phyloP scores from a whole-genome alignment of 2,888 invertebrate genomes.

The Lasioglossum malachurum region DNA sequence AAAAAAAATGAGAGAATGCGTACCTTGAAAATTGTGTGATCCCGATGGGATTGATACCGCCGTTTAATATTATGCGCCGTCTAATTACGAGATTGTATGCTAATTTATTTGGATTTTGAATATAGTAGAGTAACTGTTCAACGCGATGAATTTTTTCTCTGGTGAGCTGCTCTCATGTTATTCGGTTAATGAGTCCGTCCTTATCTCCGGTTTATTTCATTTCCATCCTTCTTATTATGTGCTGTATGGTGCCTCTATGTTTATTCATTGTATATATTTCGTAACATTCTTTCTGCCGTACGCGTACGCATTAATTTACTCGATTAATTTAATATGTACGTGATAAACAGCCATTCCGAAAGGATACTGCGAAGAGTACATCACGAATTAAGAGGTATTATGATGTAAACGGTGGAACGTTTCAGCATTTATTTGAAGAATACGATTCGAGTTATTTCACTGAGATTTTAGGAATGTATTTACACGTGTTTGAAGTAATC shows the following conservation, averaged over 20 bases:
- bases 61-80: not conserved
- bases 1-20: not conserved
- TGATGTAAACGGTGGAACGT: not conserved
- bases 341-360: not conserved
- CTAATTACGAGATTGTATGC: constrained; percentile 33
- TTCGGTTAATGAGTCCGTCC: constrained; percentile 5
- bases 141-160: constrained; percentile 15
- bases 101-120: constrained; percentile 19
- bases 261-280: constrained; percentile 17
- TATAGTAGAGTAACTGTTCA: constrained; percentile 20
- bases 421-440: not conserved
- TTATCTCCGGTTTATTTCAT: constrained; percentile 26
- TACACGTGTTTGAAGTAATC: not conserved
- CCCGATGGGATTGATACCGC: constrained; percentile 12
- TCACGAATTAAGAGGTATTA: not conserved
- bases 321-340: not conserved
- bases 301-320: not conserved
- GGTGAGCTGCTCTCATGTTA: constrained; percentile 18
- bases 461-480: not conserved
- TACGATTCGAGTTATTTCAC: not conserved
- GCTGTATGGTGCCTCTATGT: not conserved
- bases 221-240: constrained; percentile 19
- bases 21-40: constrained; percentile 11
- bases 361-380: not conserved
- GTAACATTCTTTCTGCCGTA: not conserved